A percentile compares a stretch with the other conserved stretches of the same genome.
Conservation (phyloP, 2,797 vertebrate species). For the Sebastes oblongus region DNA sequence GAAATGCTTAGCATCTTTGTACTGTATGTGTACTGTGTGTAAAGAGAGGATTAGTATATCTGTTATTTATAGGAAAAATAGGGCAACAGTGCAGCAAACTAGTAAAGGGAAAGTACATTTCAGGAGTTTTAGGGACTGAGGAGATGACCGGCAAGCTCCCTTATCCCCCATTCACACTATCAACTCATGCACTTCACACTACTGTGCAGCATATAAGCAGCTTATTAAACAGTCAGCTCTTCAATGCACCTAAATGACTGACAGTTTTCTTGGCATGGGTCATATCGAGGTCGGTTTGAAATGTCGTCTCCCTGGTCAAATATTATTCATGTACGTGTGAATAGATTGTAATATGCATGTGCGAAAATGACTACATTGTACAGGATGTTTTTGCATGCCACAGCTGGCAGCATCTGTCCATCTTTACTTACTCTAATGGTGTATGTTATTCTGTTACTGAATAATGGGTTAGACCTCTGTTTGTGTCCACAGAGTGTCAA, state of each 20-base stretch:
- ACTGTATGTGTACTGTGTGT: neutral
- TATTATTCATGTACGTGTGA: neutral
- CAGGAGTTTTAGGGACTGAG: neutral
- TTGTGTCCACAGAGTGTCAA: neutral
- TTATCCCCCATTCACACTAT: neutral
- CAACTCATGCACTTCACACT: neutral
- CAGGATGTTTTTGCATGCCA: neutral
- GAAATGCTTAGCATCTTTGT: slow-evolving; percentile 40
- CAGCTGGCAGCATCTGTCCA: neutral
- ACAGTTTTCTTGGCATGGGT: neutral
- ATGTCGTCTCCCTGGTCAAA: neutral
- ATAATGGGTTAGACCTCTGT: neutral
- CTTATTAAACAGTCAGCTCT: neutral
- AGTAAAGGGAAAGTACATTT: neutral
- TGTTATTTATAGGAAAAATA: neutral
- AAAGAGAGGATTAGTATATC: slow-evolving; percentile 28
- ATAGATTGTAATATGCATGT: neutral
- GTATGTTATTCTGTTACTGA: neutral
- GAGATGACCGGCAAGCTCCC: neutral
- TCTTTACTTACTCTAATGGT: neutral
- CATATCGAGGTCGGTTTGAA: neutral
- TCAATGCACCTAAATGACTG: neutral
- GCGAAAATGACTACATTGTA: neutral
- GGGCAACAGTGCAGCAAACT: neutral
- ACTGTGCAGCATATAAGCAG: neutral